Evolutionary conservation across 2,888 invertebrate species (phyloP).

Genomic region (Baccha elongata): DNA sequence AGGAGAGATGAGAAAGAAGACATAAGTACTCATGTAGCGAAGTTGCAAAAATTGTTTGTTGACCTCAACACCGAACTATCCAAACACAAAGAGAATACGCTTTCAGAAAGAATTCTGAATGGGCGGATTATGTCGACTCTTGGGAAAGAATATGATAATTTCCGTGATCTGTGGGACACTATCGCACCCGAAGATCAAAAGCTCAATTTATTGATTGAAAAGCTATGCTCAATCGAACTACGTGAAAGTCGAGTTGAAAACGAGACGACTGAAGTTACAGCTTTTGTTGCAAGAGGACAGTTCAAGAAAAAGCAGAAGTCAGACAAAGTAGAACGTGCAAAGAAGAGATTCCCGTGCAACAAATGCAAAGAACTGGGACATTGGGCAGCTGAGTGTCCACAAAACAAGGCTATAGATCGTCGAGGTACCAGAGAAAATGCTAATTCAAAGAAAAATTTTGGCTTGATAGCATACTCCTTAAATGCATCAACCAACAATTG

Average conservation of each 20-base stretch:
- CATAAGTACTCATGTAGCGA: slow-evolving; percentile 19
- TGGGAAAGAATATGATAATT: slow-evolving; percentile 16
- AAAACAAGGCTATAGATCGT: too few relatives aligned
- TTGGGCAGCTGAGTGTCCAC: too few relatives aligned
- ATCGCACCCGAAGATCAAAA: slow-evolving; percentile 18
- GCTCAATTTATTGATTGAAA: slow-evolving; percentile 25
- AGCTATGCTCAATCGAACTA: slow-evolving; percentile 24
- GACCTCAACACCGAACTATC: slow-evolving; percentile 13
- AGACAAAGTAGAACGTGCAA: slow-evolving; percentile 10
- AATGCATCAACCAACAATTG: too few relatives aligned
- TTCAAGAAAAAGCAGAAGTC: slow-evolving; percentile 20
- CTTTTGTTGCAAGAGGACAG: slow-evolving; percentile 17
- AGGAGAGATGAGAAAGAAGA: slow-evolving; percentile 27
- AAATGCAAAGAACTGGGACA: slow-evolving; percentile 21
- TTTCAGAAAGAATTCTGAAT: slow-evolving; percentile 21
- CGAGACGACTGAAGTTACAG: slow-evolving; percentile 9
- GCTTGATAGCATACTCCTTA: too few relatives aligned
- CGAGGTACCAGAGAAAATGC: too few relatives aligned
- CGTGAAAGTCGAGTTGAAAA: slow-evolving; percentile 7
- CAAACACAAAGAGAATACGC: slow-evolving; percentile 26
- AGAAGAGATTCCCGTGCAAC: slow-evolving; percentile 19
- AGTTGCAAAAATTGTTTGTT: slow-evolving; percentile 25
- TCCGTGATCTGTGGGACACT: slow-evolving; percentile 27
- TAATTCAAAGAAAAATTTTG: too few relatives aligned
- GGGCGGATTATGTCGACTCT: slow-evolving; percentile 25